phyloP scores from a whole-genome alignment of 2,888 invertebrate genomes.

The Meandrusa payeni region DNA sequence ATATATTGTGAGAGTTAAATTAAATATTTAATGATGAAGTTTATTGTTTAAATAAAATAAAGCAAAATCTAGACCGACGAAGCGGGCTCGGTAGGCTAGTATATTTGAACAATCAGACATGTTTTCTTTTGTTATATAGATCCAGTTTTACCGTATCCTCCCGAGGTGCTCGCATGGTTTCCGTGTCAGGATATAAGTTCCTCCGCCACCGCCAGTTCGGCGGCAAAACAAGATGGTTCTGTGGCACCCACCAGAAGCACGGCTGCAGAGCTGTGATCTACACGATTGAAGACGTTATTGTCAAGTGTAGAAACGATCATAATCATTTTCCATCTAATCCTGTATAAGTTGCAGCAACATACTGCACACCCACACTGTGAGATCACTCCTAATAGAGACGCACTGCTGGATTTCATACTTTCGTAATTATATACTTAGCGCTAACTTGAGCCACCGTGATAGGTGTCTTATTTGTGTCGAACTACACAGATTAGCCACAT shows the following conservation, averaged over 20 bases:
- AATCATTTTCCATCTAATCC: slow-evolving; percentile 25
- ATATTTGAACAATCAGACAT: neutral
- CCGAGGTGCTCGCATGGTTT: slow-evolving; percentile 33
- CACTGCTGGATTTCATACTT: too few species aligned
- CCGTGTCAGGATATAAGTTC: slow-evolving; percentile 34
- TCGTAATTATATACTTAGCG: too few species aligned
- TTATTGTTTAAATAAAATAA: too few species aligned
- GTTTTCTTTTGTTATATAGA: slow-evolving; percentile 8
- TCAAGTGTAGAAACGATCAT: slow-evolving; percentile 30
- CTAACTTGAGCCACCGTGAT: too few species aligned
- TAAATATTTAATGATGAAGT: too few species aligned
- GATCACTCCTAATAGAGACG: too few species aligned
- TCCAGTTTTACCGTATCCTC: slow-evolving; percentile 33
- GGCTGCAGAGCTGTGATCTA: slow-evolving; percentile 34
- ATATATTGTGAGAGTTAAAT: too few species aligned
- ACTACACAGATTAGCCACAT: too few species aligned
- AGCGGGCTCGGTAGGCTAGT: neutral
- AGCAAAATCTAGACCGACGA: too few species aligned
- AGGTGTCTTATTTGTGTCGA: too few species aligned
- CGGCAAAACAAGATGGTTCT: slow-evolving; percentile 37
- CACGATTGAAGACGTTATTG: slow-evolving; percentile 28
- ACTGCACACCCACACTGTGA: too few species aligned
- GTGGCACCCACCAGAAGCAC: slow-evolving; percentile 30
- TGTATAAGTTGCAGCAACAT: neutral
- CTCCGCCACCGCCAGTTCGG: slow-evolving; percentile 29